These are phyloP conservation scores for Drosophila ercepeae DNA, from an alignment of 1,140 invertebrate species.

Conservation along the genomic window DNA sequence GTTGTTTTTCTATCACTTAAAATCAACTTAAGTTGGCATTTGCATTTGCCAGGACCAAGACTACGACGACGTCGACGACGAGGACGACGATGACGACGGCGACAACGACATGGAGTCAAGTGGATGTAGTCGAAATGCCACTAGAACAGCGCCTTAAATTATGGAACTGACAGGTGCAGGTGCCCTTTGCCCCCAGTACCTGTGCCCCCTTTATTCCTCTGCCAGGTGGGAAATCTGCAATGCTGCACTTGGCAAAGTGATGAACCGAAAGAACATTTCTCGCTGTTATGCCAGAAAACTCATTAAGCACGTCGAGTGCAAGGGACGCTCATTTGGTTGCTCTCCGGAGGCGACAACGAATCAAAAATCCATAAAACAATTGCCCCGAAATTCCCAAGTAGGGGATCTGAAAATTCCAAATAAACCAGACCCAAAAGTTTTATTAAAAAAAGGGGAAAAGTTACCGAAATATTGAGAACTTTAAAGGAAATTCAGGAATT, in stretches of 20 bases:
- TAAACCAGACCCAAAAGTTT: constrained; percentile 18
- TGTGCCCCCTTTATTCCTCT: background rate
- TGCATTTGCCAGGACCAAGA: constrained; percentile 52
- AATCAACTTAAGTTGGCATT: constrained; percentile 81
- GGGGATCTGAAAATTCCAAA: constrained; percentile 2
- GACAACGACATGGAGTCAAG: constrained; percentile 53
- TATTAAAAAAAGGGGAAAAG: background rate
- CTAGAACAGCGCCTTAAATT: constrained; percentile 79
- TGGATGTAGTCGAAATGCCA: constrained; percentile 79
- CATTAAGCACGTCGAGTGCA: constrained; percentile 79
- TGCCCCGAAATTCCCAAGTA: constrained; percentile 58
- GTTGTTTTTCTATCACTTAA: constrained; percentile 80
- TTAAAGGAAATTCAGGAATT: constrained; percentile 19
- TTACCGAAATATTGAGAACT: constrained; percentile 13
- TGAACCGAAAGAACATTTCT: constrained; percentile 77
- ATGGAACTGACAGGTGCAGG: constrained; percentile 40
- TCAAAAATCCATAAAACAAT: constrained; percentile 74
- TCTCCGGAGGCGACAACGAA: constrained; percentile 63
- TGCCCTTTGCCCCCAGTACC: background rate
- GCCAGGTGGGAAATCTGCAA: constrained; percentile 61
- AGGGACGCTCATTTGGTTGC: constrained; percentile 60
- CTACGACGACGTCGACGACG: constrained; percentile 1
- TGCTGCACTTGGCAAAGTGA: constrained; percentile 77
- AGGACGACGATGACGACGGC: background rate
- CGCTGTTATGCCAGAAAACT: constrained; percentile 60